A percentile compares a stretch with the other conserved stretches of the same genome.
Evolutionary conservation across 2,113 vertebrate species (phyloP).

Genomic region (Lophius piscatorius): DNA sequence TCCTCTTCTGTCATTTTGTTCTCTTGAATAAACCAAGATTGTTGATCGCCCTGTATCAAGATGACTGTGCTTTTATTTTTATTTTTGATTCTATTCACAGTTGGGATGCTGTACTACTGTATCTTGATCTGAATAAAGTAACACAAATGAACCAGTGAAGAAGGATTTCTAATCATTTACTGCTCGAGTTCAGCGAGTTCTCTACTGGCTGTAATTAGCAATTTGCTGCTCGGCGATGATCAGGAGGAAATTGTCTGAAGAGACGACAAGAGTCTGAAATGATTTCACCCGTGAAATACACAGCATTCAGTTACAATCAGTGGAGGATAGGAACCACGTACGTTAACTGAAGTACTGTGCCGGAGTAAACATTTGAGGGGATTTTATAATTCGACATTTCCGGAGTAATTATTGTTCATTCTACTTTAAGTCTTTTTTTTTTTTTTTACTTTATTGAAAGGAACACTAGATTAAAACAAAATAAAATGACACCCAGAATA

Average conservation of each 20-base stretch:
- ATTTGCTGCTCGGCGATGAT: background rate
- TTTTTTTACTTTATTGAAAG: too few relatives aligned
- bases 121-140: slow-evolving; percentile 78
- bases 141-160: slow-evolving; percentile 41
- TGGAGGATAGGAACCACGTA: too few relatives aligned
- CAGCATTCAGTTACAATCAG: background rate
- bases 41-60: slow-evolving; percentile 68
- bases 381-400: too few relatives aligned
- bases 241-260: background rate
- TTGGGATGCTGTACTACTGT: slow-evolving; percentile 76
- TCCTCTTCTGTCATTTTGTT: slow-evolving; percentile 41
- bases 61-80: slow-evolving; percentile 70
- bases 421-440: too few relatives aligned
- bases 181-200: background rate
- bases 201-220: background rate
- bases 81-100: slow-evolving; percentile 60
- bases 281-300: background rate
- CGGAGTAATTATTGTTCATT: too few relatives aligned
- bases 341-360: too few relatives aligned
- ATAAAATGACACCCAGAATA: too few relatives aligned
- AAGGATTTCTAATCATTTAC: background rate
- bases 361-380: too few relatives aligned
- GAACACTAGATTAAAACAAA: too few relatives aligned
- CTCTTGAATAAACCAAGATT: slow-evolving; percentile 70
- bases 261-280: background rate